Evolutionary conservation across 2,888 invertebrate genomes (phyloP).

Genomic region (Elgonia sp.): DNA sequence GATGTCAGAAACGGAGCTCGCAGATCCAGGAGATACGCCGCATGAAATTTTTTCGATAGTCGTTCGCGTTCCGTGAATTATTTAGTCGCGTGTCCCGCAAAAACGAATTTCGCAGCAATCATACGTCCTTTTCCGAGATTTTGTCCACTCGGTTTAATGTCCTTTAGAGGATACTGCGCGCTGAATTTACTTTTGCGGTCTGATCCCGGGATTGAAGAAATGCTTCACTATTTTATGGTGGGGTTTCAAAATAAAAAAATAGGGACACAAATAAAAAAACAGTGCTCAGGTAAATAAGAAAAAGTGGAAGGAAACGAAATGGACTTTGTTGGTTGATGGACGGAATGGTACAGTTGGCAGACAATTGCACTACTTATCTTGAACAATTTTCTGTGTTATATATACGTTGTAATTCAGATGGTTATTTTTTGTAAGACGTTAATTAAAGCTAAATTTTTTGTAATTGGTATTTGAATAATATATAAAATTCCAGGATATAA

Average conservation of each 20-base stretch:
- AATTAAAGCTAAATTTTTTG: neutral
- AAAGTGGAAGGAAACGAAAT: neutral
- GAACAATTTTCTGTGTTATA: neutral
- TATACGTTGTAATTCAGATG: neutral
- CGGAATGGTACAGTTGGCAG: neutral
- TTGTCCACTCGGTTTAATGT: conserved; percentile 47
- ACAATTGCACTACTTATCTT: too few species aligned
- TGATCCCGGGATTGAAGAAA: conserved; percentile 50
- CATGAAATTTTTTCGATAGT: conserved; percentile 30
- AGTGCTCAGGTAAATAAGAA: neutral
- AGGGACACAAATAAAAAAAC: too few species aligned
- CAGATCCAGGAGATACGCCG: neutral
- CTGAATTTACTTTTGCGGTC: conserved; percentile 45
- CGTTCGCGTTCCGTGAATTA: conserved; percentile 52
- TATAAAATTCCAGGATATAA: neutral
- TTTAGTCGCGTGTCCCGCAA: conserved; percentile 44
- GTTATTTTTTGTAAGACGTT: neutral
- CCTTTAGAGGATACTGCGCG: conserved; percentile 25
- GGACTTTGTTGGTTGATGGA: neutral
- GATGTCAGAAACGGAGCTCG: conserved; percentile 36
- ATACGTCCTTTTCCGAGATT: conserved; percentile 44
- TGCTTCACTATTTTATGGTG: conserved; percentile 24
- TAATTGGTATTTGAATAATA: neutral
- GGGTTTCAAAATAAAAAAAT: conserved; percentile 4
- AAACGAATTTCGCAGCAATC: conserved; percentile 44